Evolutionary conservation across 1,140 invertebrate genomes (phyloP), one percentile per base, ranked within the genome.

Genomic region (Leptonema lineaticorne): DNA sequence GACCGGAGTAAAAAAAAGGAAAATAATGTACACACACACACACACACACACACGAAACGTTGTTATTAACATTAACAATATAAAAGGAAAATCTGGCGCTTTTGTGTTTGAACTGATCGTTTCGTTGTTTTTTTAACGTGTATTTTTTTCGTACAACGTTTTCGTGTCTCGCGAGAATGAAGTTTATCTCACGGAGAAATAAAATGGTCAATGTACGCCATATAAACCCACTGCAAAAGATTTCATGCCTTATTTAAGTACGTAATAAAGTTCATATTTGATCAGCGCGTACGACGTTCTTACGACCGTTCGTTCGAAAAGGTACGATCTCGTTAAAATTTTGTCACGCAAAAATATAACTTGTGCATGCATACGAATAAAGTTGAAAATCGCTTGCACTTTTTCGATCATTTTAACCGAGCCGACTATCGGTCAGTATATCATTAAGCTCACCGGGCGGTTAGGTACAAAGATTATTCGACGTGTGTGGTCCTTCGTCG

Each of bases 371-470:
- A 53, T 20, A 27, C 11, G 48, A 27, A 27, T 53, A 27, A 53
- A 20, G 18, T 5, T 53, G 2, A 27, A 18, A 24, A 33, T 33
- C 9, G n/a, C 27, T 18, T 33, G 28, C 33, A 11, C 5, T 33
- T 18, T 33, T 59, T 59, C 28, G 3, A 11, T 26, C 8, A 16
- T 33, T 16, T 22, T 18, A 33, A 18, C n/a, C n/a, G 20, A 8
- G 57, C 18, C 57, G 59, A 63, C 26, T 50, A 64, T 64, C 57
- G 59, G 46, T 64, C 45, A 63, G 62, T 64, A 58, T 69, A 69
- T 69, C 63, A 62, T 69, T 69, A 69, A 69, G 60, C 63, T 63
- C 62, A 69, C 68, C 63, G 41, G 57, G 68, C 68, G 68, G 68
- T 60, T 57, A 33, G n/a, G 68, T 63, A 64, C 68, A 69, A 69